Conservation (phyloP, 2,113 vertebrate species). For the Mormyrus lacerda region DNA sequence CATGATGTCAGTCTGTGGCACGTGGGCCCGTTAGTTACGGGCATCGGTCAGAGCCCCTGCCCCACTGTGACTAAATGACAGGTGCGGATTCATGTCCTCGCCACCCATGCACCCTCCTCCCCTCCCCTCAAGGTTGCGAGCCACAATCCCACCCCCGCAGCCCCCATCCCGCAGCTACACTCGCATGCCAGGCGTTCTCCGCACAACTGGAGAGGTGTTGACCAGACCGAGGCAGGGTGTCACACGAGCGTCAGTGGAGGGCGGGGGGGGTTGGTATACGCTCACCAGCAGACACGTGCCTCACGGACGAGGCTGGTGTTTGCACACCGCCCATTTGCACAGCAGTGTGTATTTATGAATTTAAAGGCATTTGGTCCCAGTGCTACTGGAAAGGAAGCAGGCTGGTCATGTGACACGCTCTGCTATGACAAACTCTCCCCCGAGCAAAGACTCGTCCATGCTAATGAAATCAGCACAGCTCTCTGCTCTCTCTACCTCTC, state of each 20-base stretch:
- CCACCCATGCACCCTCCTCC: not conserved
- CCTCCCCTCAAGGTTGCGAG: not conserved
- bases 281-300: not conserved
- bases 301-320: not conserved
- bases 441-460: not conserved
- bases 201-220: not conserved
- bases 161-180: not conserved
- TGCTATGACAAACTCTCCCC: not conserved
- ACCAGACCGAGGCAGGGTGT: not conserved
- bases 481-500: not conserved
- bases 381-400: not conserved
- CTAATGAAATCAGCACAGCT: conserved; percentile 5
- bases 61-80: not conserved
- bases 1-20: too few relatives aligned
- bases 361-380: not conserved
- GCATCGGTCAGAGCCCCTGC: not conserved
- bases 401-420: conserved; percentile 2
- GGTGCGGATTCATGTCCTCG: not conserved
- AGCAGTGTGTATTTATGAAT: not conserved
- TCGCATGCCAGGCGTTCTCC: not conserved
- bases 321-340: not conserved
- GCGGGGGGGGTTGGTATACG: not conserved
- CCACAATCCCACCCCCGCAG: not conserved
- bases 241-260: not conserved
- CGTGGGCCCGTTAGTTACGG: too few relatives aligned